phyloP scores from a whole-genome alignment of 2,797 vertebrate genomes.

The Scolopax bukidnonensis region DNA sequence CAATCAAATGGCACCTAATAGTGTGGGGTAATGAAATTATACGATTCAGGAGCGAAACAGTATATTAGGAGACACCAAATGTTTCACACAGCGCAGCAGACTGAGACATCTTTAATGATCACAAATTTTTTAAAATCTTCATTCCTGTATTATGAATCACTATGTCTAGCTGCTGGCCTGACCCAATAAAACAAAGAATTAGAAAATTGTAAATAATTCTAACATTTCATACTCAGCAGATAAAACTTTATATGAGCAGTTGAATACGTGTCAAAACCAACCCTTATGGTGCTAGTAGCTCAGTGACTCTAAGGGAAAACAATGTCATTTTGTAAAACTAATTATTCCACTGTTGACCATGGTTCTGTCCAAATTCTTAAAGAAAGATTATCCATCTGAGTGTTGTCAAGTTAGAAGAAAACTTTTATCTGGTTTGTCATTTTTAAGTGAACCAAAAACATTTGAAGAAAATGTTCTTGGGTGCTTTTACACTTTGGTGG shows the following conservation, averaged over 20 bases:
- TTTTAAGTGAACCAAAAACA: neutral
- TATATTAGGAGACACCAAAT: neutral
- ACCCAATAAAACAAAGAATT: neutral
- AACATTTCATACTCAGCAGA: neutral
- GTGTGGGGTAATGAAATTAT: neutral
- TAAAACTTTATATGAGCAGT: neutral
- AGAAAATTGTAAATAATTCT: neutral
- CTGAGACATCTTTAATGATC: neutral
- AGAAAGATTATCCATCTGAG: neutral
- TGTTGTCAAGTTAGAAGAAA: neutral
- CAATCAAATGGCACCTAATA: neutral
- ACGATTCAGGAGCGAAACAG: neutral
- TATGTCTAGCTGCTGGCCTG: neutral
- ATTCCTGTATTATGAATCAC: neutral
- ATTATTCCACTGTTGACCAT: neutral
- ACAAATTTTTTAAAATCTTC: neutral
- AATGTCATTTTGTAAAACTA: neutral
- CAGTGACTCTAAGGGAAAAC: neutral
- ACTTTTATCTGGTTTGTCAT: neutral
- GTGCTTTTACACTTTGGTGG: neutral
- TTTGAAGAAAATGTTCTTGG: neutral
- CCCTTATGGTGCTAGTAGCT: neutral
- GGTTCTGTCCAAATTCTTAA: neutral
- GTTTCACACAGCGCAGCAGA: neutral
- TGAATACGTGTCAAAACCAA: neutral